Evolutionary conservation across 2,113 vertebrate species (phyloP), one percentile per base, ranked within the genome.

Genomic region (Scytalopus superciliaris): DNA sequence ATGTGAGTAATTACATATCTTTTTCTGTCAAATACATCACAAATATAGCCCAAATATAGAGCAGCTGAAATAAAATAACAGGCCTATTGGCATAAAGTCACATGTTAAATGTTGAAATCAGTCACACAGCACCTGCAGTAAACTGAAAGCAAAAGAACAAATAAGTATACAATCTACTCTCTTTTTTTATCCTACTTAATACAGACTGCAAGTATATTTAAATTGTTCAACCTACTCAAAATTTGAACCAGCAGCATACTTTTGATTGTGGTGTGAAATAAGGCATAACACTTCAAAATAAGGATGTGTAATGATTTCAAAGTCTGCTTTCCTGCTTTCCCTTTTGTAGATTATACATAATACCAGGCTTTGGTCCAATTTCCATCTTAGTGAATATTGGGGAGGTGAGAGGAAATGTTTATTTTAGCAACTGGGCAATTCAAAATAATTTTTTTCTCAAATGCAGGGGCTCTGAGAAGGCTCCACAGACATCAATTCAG

Each of bases 331-430:
- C 44, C 40, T 81, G 15, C n/a, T 84, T 86, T 92, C 55, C 44
- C 67, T 81, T 84, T 91, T 52, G 52, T 75, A 68, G 64, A 37
- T 74, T 76, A 88, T 70, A 60, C 19, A 84, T 92, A 88, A 88
- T 75, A 70, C 31, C 17, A 90, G 85, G 72, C 64, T 95, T 81
- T 49, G 35, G 63, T 92, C 79, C 90, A 92, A 69, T 93, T 94
- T 90, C 90, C 68, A 87, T 95, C 91, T 96, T 76, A 59, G 81
- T 89, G 70, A 78, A 56, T 94, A 89, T 1, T 79, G 74, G 35
- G 45, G 44, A 89, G 70, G 75, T 69, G 45, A 79, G 74, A 87
- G 70, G 44, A 94, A 85, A n/a, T 70, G 50, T 80, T 95, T 96
- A 87, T 87, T 95, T 94, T 87, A 91, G 62, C 49, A 76, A 69